Evolutionary conservation across 2,797 vertebrate species (phyloP).

Genomic region (Falco peregrinus): DNA sequence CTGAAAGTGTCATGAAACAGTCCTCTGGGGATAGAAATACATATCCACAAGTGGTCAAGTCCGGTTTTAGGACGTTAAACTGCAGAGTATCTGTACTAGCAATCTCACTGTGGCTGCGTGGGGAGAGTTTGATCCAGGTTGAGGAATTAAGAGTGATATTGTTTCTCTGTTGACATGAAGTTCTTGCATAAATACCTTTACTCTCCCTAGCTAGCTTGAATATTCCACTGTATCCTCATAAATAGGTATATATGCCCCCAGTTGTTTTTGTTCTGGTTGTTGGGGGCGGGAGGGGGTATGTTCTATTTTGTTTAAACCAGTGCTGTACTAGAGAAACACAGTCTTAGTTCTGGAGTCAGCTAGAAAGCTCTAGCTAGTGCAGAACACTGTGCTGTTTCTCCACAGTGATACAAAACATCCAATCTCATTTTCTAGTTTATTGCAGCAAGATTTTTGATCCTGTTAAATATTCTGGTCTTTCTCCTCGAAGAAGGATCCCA

Average conservation of each 20-base stretch:
- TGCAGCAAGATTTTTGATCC: not conserved
- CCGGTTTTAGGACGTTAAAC: not conserved
- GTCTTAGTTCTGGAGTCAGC: not conserved
- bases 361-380: not conserved
- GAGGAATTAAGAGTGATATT: not conserved
- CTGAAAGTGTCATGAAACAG: not conserved
- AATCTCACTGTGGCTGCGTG: accelerated
- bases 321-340: not conserved
- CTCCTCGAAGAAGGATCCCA: not conserved
- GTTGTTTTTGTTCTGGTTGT: not conserved
- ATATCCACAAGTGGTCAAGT: not conserved
- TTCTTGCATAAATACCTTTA: not conserved
- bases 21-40: not conserved
- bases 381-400: not conserved
- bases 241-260: not conserved
- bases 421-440: not conserved
- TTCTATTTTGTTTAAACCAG: not conserved
- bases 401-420: not conserved
- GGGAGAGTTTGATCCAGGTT: not conserved
- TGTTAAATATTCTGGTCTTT: not conserved
- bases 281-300: not conserved
- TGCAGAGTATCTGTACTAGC: not conserved
- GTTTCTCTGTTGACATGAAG: not conserved
- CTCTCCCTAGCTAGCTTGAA: not conserved
- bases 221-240: not conserved